Conservation (phyloP, 2,888 invertebrate species). For the Dendrolimus pini region DNA sequence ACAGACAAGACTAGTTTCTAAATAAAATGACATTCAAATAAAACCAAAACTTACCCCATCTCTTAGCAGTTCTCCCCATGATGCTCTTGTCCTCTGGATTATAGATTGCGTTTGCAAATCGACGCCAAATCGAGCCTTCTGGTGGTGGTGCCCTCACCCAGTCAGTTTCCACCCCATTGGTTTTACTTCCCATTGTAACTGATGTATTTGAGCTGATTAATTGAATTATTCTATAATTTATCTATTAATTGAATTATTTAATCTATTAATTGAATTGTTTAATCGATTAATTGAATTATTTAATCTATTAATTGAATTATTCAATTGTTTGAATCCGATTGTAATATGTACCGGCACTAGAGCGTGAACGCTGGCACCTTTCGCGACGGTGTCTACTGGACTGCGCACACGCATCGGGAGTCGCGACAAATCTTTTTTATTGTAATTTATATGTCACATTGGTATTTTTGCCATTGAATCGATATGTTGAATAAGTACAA, state of each 20-base stretch:
- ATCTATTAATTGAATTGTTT: conserved; percentile 3
- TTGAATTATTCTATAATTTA: conserved; percentile 2
- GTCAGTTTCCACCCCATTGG: conserved; percentile 49
- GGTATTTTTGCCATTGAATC: neutral
- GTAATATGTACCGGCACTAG: no score
- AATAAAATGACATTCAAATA: no score
- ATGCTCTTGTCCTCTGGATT: conserved; percentile 57
- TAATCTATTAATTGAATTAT: conserved; percentile 5
- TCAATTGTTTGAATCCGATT: neutral
- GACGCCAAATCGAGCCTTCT: conserved; percentile 32
- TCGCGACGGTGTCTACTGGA: conserved; percentile 22
- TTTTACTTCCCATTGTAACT: conserved; percentile 42
- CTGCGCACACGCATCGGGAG: conserved; percentile 33
- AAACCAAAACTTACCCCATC: conserved; percentile 55
- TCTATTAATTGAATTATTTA: conserved; percentile 3
- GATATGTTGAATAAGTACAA: neutral
- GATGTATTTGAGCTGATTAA: conserved; percentile 3
- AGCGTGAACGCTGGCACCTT: conserved; percentile 21
- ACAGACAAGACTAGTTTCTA: no score
- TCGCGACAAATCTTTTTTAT: neutral
- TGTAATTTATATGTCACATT: neutral
- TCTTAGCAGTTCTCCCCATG: conserved; percentile 55
- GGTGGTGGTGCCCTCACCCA: conserved; percentile 58
- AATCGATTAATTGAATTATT: conserved; percentile 1
- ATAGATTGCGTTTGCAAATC: conserved; percentile 43